A percentile compares a stretch with the other conserved stretches of the same genome.
These are phyloP conservation scores for Gasteruption jaculator DNA, from an alignment of 2,888 invertebrate species.

Conservation along the genomic window DNA sequence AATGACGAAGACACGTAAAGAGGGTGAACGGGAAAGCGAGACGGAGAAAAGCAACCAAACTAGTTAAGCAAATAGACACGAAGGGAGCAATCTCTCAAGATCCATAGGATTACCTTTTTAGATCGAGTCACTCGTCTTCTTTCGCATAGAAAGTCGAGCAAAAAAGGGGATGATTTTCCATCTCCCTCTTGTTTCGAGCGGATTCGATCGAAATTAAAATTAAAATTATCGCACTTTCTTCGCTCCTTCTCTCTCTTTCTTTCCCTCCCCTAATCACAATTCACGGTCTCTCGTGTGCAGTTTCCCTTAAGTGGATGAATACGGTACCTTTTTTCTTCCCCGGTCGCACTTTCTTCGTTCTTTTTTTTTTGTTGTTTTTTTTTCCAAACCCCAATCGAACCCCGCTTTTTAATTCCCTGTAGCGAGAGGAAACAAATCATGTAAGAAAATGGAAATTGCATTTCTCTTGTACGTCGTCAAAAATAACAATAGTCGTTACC, in stretches of 20 bases:
- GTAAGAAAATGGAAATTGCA: too few relatives aligned
- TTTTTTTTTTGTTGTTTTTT: too few relatives aligned
- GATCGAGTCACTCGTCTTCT: slow-evolving; percentile 33
- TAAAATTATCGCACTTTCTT: slow-evolving; percentile 33
- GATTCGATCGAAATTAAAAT: slow-evolving; percentile 44
- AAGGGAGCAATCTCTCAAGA: slow-evolving; percentile 8
- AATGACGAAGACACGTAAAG: slow-evolving; percentile 20
- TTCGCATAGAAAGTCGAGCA: too few relatives aligned
- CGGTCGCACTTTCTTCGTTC: too few relatives aligned
- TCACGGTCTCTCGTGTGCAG: slow-evolving; percentile 34
- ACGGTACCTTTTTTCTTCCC: too few relatives aligned
- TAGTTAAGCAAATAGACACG: slow-evolving; percentile 47
- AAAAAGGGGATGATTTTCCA: too few relatives aligned
- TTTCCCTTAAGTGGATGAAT: slow-evolving; percentile 39
- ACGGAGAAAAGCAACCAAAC: slow-evolving; percentile 36
- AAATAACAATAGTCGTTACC: too few relatives aligned
- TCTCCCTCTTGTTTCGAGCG: slow-evolving; percentile 22
- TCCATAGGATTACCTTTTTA: slow-evolving; percentile 35
- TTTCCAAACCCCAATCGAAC: too few relatives aligned
- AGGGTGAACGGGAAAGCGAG: slow-evolving; percentile 12
- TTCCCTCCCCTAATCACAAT: slow-evolving; percentile 26
- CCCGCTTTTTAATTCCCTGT: too few relatives aligned
- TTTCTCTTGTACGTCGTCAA: too few relatives aligned
- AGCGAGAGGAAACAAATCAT: too few relatives aligned
- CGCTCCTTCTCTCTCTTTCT: slow-evolving; percentile 17